Percentiles rank a stretch among this genome's conserved stretches.
phyloP scores from a whole-genome alignment of 2,888 invertebrate genomes.

The Eledona agricola region DNA sequence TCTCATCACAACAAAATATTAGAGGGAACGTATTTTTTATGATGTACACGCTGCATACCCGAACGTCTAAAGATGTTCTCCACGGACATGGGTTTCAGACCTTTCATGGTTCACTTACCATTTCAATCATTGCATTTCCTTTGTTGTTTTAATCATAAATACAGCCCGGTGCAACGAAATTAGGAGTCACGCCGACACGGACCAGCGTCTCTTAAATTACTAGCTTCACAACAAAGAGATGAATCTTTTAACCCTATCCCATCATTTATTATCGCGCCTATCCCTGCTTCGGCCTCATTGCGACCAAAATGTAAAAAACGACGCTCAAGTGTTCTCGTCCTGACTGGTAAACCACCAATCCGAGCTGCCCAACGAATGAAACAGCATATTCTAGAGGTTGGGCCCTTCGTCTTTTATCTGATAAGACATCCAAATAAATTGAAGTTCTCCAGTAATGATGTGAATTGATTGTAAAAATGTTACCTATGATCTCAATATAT shows the following conservation, averaged over 20 bases:
- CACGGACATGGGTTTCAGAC: constrained; percentile 39
- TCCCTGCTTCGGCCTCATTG: too few relatives aligned
- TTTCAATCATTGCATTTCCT: constrained; percentile 47
- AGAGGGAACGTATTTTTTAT: constrained; percentile 28
- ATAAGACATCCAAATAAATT: too few relatives aligned
- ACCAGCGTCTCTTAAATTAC: constrained; percentile 32
- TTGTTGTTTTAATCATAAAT: constrained; percentile 39
- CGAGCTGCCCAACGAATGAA: too few relatives aligned
- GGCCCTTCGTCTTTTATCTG: too few relatives aligned
- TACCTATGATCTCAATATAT: too few relatives aligned
- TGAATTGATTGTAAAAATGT: too few relatives aligned
- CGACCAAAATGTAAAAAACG: too few relatives aligned
- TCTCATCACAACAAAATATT: too few relatives aligned
- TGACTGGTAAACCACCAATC: too few relatives aligned
- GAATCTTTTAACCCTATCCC: constrained; percentile 23
- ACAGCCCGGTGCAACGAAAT: constrained; percentile 29
- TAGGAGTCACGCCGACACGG: constrained; percentile 33
- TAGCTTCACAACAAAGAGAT: constrained; percentile 30
- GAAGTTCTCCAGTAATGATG: too few relatives aligned
- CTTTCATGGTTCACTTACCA: constrained; percentile 45
- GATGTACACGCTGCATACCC: constrained; percentile 24
- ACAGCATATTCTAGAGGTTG: too few relatives aligned
- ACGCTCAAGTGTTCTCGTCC: too few relatives aligned
- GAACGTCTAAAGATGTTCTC: constrained; percentile 29
- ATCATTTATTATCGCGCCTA: constrained; percentile 24